Evolutionary conservation across 2,113 vertebrate species (phyloP).

Genomic region (Puffinus mauretanicus): DNA sequence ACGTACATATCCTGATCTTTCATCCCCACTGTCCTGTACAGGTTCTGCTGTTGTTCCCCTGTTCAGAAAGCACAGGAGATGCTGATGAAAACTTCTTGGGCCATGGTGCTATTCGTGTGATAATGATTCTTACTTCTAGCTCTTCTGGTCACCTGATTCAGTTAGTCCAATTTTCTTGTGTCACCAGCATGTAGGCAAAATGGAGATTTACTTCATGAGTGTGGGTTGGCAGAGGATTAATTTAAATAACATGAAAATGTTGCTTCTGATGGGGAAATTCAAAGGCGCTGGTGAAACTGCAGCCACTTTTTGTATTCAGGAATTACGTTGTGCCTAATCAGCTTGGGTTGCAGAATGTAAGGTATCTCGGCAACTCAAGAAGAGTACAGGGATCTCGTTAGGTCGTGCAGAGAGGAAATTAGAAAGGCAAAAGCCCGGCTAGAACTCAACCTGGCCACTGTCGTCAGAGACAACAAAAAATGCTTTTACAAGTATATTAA

Average conservation of each 20-base stretch:
- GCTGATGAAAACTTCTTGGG: neutral
- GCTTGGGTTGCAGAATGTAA: neutral
- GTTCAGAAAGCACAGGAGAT: neutral
- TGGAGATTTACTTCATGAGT: neutral
- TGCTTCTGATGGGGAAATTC: neutral
- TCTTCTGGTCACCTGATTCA: neutral
- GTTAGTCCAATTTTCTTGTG: neutral
- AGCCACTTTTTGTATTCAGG: neutral
- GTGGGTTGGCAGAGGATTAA: neutral
- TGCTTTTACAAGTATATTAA: too few species aligned
- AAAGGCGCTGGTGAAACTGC: neutral
- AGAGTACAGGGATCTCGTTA: too few species aligned
- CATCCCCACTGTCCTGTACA: neutral
- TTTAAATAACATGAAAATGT: neutral
- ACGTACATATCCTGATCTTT: neutral
- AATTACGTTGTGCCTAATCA: neutral
- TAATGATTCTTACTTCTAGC: neutral
- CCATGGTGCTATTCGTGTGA: neutral
- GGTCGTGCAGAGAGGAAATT: too few species aligned
- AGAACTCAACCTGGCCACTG: too few species aligned
- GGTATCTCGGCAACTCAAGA: neutral
- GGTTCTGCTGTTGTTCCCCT: neutral
- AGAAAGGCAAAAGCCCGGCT: too few species aligned
- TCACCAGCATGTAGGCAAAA: neutral
- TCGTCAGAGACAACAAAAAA: too few species aligned